Evolutionary conservation across 2,888 invertebrate species (phyloP).

Genomic region (Drosophila aldrichi): DNA sequence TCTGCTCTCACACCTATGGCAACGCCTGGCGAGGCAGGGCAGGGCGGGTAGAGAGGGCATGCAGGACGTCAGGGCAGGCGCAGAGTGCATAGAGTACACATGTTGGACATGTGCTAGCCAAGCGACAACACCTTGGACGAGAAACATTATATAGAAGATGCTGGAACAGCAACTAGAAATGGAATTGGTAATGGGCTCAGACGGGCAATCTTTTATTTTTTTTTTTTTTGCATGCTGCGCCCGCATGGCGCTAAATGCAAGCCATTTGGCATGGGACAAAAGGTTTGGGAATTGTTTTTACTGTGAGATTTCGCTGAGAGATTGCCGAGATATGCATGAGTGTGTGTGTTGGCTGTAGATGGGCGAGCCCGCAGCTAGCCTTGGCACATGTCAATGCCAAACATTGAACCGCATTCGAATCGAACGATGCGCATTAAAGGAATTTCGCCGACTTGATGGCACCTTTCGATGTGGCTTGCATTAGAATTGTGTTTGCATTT

Average conservation of each 20-base stretch:
- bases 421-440: conserved; percentile 64
- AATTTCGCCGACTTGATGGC: conserved; percentile 78
- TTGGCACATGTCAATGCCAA: conserved; percentile 78
- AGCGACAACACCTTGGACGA: conserved; percentile 48
- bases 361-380: conserved; percentile 29
- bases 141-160: conserved; percentile 28
- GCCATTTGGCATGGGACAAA: conserved; percentile 26
- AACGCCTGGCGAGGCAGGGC: conserved; percentile 43
- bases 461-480: conserved; percentile 70
- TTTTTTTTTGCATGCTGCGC: conserved; percentile 67
- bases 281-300: conserved; percentile 20
- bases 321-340: conserved; percentile 3
- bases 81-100: conserved; percentile 32
- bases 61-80: conserved; percentile 15
- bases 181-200: conserved; percentile 19
- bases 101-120: conserved; percentile 63
- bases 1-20: conserved; percentile 48
- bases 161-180: conserved; percentile 10
- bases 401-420: conserved; percentile 58
- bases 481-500: conserved; percentile 63
- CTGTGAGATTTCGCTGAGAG: conserved; percentile 9
- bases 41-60: too few species aligned
- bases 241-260: conserved; percentile 74
- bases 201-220: not conserved
- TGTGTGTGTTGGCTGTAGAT: not conserved